Percentiles rank a stretch among this genome's conserved stretches.
Evolutionary conservation across 1,140 invertebrate genomes (phyloP).

Genomic region (Diachasmimorpha longicaudata): DNA sequence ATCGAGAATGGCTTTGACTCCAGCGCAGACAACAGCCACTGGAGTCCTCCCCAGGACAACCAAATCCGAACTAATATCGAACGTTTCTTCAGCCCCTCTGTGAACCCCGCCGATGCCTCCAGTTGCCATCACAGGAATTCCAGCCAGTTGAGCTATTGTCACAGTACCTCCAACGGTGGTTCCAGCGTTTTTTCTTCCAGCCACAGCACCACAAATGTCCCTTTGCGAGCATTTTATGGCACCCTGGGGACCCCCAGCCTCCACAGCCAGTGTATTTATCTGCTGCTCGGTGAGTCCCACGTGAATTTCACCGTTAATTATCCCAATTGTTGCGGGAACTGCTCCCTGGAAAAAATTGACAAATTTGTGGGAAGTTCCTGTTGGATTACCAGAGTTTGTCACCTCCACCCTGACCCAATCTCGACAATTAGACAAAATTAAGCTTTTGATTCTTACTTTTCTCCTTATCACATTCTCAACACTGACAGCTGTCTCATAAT

Average conservation of each 20-base stretch:
- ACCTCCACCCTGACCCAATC: no score
- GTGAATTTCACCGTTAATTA: constrained; percentile 83
- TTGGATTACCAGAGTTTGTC: no score
- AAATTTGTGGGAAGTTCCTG: no score
- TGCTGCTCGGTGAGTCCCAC: constrained; percentile 77
- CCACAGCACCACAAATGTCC: constrained; percentile 81
- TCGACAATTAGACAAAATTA: no score
- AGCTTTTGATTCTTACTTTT: constrained; percentile 67
- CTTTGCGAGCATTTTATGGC: constrained; percentile 74
- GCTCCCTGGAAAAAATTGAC: constrained; percentile 69
- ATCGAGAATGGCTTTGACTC: constrained; percentile 97
- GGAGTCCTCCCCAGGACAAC: constrained; percentile 86
- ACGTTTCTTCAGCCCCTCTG: constrained; percentile 78
- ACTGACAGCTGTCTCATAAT: constrained; percentile 82
- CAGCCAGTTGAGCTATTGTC: constrained; percentile 77
- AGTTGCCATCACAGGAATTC: constrained; percentile 94
- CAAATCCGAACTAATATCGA: constrained; percentile 96
- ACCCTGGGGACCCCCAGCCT: constrained; percentile 61
- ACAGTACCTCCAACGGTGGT: constrained; percentile 97
- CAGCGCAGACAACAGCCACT: constrained; percentile 91
- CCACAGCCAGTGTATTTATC: constrained; percentile 66
- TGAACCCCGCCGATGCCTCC: constrained; percentile 94
- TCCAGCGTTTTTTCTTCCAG: constrained; percentile 81
- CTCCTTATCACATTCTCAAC: constrained; percentile 81
- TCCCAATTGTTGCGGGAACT: constrained; percentile 93